These are phyloP conservation scores for Apantesis nais DNA, from an alignment of 2,888 invertebrate genomes.

Conservation along the genomic window DNA sequence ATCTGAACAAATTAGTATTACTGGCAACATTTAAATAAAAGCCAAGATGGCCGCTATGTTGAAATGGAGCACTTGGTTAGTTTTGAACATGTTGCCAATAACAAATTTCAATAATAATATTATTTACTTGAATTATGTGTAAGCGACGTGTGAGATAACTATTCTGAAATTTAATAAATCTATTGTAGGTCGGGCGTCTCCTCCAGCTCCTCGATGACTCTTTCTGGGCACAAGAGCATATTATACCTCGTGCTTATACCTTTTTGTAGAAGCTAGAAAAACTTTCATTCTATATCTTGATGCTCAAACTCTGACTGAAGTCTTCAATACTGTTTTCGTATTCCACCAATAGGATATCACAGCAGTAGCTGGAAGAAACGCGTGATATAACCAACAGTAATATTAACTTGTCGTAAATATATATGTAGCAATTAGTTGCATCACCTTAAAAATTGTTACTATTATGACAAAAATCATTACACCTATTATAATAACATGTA, in stretches of 20 bases:
- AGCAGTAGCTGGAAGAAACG: no score
- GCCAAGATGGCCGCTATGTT: neutral
- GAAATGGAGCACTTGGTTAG: neutral
- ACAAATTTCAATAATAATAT: conserved; percentile 34
- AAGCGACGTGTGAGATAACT: conserved; percentile 44
- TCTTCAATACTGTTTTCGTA: no score
- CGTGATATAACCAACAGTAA: conserved; percentile 15
- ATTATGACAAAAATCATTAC: conserved; percentile 31
- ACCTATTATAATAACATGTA: conserved; percentile 35
- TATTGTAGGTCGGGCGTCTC: conserved; percentile 25
- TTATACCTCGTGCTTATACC: no score
- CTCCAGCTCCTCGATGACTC: no score
- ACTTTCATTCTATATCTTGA: no score
- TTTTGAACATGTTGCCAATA: conserved; percentile 44
- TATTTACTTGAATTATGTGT: conserved; percentile 38
- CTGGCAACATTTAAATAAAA: conserved; percentile 46
- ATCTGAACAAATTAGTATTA: conserved; percentile 36
- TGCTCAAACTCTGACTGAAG: no score
- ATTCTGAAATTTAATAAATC: conserved; percentile 43
- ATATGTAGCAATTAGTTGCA: conserved; percentile 12
- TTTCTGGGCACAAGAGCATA: no score
- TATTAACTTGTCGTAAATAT: conserved; percentile 3
- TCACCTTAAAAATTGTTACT: conserved; percentile 29
- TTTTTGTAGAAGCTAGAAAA: no score
- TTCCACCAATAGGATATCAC: no score